phyloP scores from a whole-genome alignment of 2,797 vertebrate genomes.

The Anguilla marmorata region DNA sequence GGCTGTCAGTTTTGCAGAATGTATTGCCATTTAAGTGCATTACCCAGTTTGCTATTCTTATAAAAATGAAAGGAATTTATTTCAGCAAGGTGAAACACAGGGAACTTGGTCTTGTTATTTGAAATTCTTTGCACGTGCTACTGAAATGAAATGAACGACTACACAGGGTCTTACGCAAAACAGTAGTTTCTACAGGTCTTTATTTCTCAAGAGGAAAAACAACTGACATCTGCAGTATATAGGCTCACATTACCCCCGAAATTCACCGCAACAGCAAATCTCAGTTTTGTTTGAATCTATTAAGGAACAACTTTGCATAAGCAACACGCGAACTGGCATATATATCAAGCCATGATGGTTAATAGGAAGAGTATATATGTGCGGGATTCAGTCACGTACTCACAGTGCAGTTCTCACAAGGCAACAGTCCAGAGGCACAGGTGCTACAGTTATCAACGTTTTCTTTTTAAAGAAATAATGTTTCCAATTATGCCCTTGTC shows the following conservation, averaged over 20 bases:
- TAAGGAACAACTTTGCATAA: not conserved
- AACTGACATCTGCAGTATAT: constrained; percentile 16
- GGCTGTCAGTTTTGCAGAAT: not conserved
- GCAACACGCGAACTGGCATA: not conserved
- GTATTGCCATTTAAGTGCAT: not conserved
- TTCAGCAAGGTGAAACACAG: not conserved
- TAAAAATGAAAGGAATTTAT: not conserved
- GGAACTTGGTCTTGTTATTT: not conserved
- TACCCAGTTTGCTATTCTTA: not conserved
- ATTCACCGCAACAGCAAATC: not conserved
- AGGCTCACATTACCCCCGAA: constrained; percentile 4
- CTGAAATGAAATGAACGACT: not conserved
- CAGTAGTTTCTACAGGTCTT: not conserved
- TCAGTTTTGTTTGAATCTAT: constrained; percentile 3
- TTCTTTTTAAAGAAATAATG: constrained; percentile 16
- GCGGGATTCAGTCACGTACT: not conserved
- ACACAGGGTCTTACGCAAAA: not conserved
- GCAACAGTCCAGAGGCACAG: not conserved
- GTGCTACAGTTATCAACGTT: constrained; percentile 20
- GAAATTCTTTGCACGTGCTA: not conserved
- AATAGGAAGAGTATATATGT: not conserved
- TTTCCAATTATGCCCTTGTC: constrained; percentile 50
- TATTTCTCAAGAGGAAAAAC: constrained; percentile 14
- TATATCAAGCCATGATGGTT: not conserved
- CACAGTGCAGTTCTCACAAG: not conserved